Evolutionary conservation across 2,113 vertebrate species (phyloP), one percentile per base, ranked within the genome.

Genomic region (Thamnaconus septentrionalis): DNA sequence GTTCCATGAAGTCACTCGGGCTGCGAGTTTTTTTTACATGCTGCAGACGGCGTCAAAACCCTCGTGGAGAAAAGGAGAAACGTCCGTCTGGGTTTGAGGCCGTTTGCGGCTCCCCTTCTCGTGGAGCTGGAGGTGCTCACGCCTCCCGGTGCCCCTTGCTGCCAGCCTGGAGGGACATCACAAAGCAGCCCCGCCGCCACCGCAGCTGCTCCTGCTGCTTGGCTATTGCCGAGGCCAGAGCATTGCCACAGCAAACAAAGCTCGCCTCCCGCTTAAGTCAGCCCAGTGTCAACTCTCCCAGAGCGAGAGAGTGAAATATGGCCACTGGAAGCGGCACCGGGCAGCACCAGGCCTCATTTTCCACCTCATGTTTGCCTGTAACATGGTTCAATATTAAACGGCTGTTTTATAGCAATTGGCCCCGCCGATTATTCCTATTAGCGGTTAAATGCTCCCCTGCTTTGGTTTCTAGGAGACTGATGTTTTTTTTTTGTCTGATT

Each of bases 1-100:
- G 82, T 90, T 91, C 89, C 88, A 90, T 86, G 82, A 87, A 90
- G 85, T 92, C 88, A 91, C 84, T 75, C 54, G 76, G 88, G 77
- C 78, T 84, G 75, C 61, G 72, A 78, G 85, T 86, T 86, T 31
- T 31, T 31, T 31, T 31, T 80, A 86, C 85, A 84, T 31, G 74
- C 79, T 53, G 75, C 87, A 80, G 85, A 82, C 81, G 74, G 84
- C 73, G 62, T 85, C 79, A 78, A 77, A 70, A 74, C 77, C 71
- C 72, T 81, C 86, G 83, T 78, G 78, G 80, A 76, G 73, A 64
- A 76, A 82, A 76, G 73, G 63, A 83, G 85, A 85, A 85, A 82
- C 76, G 87, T 84, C 85, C 85, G 90, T 87, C 83, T 86, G 85
- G 18, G 81, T 80, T 79, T 84, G 82, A 83, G 82, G 86, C 77